These are phyloP conservation scores for Diplolepis rosae DNA, from an alignment of 2,888 invertebrate species.

Conservation along the genomic window DNA sequence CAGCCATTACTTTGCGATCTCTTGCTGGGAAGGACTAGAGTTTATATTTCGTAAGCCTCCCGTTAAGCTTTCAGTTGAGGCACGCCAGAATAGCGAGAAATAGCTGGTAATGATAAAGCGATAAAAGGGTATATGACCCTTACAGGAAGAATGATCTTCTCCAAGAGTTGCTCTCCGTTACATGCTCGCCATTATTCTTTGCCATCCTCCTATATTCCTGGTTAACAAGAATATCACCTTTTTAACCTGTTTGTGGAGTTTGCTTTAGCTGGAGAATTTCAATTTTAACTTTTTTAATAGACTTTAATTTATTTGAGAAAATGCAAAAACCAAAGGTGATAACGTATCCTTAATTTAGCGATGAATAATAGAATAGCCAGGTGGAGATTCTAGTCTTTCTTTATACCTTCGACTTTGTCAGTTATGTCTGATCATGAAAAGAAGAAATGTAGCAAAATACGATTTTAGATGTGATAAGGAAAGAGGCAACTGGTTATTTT, in stretches of 20 bases:
- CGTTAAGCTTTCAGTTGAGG: constrained; percentile 46
- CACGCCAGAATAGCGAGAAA: constrained; percentile 43
- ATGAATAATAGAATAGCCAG: background rate
- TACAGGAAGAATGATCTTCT: constrained; percentile 4
- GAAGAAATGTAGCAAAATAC: constrained; percentile 4
- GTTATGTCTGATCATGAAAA: background rate
- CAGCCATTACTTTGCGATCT: constrained; percentile 48
- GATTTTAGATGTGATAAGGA: constrained; percentile 3
- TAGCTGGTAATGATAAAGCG: constrained; percentile 43
- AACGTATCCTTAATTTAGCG: background rate
- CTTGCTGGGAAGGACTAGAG: constrained; percentile 52
- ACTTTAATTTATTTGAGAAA: background rate
- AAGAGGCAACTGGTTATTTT: background rate
- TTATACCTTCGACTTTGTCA: too few relatives aligned
- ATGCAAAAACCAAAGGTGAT: background rate
- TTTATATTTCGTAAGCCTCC: constrained; percentile 52
- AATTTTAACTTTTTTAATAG: too few relatives aligned
- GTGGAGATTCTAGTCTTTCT: background rate
- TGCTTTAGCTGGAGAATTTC: background rate
- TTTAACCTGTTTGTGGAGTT: background rate
- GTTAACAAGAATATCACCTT: background rate
- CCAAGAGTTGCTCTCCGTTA: constrained; percentile 21
- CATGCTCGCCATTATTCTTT: constrained; percentile 2
- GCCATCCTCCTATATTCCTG: background rate
- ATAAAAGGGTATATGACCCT: constrained; percentile 34